These are phyloP conservation scores for Apis cerana DNA, from an alignment of 1,140 invertebrate genomes.

Conservation along the genomic window DNA sequence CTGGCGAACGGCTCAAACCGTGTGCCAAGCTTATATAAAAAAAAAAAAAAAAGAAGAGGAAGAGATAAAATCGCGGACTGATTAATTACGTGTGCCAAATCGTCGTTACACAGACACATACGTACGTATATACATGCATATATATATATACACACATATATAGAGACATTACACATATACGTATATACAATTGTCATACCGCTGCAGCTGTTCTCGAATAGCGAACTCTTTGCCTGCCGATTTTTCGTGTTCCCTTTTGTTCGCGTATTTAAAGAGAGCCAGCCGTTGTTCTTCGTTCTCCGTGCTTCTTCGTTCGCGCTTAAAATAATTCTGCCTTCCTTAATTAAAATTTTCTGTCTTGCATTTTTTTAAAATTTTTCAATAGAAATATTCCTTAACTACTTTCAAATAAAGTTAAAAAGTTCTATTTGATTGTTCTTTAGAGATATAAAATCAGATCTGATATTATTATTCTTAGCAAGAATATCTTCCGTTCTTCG, in stretches of 20 bases:
- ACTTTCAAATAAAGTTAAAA: no score
- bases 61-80: conserved; percentile 23
- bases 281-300: neutral
- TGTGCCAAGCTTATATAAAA: conserved; percentile 69
- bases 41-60: conserved; percentile 2
- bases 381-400: no score
- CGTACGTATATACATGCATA: neutral
- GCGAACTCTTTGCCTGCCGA: conserved; percentile 30
- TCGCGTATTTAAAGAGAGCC: conserved; percentile 17
- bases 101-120: conserved; percentile 47
- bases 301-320: neutral
- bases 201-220: conserved; percentile 30
- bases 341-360: no score
- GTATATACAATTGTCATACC: conserved; percentile 12
- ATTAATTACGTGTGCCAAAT: conserved; percentile 73
- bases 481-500: no score
- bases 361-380: no score
- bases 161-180: neutral
- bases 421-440: no score
- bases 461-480: no score
- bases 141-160: neutral
- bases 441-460: no score
- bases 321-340: neutral
- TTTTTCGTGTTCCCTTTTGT: conserved; percentile 20
- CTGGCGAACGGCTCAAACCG: conserved; percentile 60